Percentiles rank a stretch among this genome's conserved stretches.
Evolutionary conservation across 2,888 invertebrate genomes (phyloP).

Genomic region (Prosapia bicincta): DNA sequence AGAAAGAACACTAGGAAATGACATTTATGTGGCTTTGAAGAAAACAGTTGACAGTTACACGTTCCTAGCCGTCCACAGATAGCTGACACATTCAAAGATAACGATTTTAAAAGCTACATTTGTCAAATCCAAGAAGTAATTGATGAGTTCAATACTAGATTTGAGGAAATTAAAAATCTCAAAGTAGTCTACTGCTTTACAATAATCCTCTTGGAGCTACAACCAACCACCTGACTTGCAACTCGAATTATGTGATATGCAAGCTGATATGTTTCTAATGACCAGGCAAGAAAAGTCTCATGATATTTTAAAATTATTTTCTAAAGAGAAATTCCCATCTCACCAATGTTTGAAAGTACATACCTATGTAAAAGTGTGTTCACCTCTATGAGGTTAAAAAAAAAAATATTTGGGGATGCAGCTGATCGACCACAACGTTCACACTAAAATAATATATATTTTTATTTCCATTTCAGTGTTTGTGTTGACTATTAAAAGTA

Average conservation of each 20-base stretch:
- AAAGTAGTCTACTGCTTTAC: neutral
- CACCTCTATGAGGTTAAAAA: neutral
- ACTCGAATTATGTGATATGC: too few species aligned
- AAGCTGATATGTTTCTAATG: too few species aligned
- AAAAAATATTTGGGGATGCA: neutral
- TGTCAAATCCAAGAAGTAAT: too few species aligned
- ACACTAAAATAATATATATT: too few species aligned
- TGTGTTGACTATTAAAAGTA: neutral
- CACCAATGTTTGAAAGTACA: neutral
- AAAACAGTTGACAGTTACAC: slow-evolving; percentile 23
- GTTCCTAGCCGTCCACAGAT: slow-evolving; percentile 11
- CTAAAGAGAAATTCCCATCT: neutral
- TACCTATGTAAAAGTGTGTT: neutral
- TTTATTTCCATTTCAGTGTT: too few species aligned
- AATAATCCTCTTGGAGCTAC: too few species aligned
- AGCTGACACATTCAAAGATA: neutral
- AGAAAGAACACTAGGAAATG: slow-evolving; percentile 19
- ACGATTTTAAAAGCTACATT: neutral
- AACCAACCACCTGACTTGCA: too few species aligned
- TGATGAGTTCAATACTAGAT: too few species aligned
- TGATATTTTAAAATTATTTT: neutral
- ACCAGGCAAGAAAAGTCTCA: neutral
- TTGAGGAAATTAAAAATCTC: too few species aligned
- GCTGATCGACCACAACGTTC: neutral
- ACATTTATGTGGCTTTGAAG: slow-evolving; percentile 19